Evolutionary conservation across 2,797 vertebrate genomes (phyloP).

Genomic region (Xiphophorus birchmanni): DNA sequence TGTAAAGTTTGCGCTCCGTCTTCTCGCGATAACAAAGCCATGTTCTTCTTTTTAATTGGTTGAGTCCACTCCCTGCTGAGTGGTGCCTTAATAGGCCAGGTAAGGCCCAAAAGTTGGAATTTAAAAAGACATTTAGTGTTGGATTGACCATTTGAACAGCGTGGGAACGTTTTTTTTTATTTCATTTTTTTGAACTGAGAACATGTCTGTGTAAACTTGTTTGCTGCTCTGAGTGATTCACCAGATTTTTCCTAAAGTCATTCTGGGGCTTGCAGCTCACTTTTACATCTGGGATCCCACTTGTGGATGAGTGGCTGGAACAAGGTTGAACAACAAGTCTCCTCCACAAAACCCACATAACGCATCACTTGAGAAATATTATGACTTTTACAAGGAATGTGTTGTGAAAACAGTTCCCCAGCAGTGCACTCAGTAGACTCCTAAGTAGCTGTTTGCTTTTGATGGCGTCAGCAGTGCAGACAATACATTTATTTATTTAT

Average conservation of each 20-base stretch:
- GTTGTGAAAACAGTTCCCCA: slow-evolving; percentile 32
- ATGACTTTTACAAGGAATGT: slow-evolving; percentile 26
- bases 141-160: not conserved
- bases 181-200: slow-evolving; percentile 16
- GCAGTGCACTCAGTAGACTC: not conserved
- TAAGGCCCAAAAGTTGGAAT: not conserved
- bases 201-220: slow-evolving; percentile 36
- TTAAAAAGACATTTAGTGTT: not conserved
- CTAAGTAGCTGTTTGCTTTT: not conserved
- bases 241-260: slow-evolving; percentile 57
- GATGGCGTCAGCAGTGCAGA: not conserved
- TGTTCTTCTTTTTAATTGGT: not conserved
- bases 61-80: not conserved
- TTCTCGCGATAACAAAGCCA: not conserved
- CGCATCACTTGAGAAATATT: slow-evolving; percentile 28
- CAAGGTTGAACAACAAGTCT: slow-evolving; percentile 14
- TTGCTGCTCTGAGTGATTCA: slow-evolving; percentile 50
- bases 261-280: slow-evolving; percentile 43
- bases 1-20: not conserved
- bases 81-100: not conserved
- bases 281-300: slow-evolving; percentile 58
- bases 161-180: not conserved
- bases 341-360: slow-evolving; percentile 17
- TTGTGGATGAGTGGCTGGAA: slow-evolving; percentile 31
- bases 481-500: too few species aligned